A percentile compares a stretch with the other conserved stretches of the same genome.
phyloP scores from a whole-genome alignment of 2,113 vertebrate genomes.

The Rhynchomys soricoides region DNA sequence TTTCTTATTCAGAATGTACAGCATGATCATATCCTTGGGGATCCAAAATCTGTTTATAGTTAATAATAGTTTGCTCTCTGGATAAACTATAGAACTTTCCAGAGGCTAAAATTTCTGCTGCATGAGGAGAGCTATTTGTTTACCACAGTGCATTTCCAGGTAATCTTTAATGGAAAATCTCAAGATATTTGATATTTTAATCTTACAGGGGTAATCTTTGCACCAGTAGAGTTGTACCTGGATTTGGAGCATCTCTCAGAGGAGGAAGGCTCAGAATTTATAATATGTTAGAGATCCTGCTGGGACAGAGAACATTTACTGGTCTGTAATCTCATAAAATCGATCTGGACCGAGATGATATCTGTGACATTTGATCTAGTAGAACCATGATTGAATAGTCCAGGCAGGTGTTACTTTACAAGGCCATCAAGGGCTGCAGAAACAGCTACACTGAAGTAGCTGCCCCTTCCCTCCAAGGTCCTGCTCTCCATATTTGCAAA shows the following conservation, averaged over 20 bases:
- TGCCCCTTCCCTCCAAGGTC: background rate
- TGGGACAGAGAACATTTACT: background rate
- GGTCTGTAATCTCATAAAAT: background rate
- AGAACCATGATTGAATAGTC: background rate
- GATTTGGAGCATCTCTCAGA: background rate
- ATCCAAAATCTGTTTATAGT: background rate
- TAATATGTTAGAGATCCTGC: background rate
- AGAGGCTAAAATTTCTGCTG: background rate
- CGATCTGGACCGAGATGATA: background rate
- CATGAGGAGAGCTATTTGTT: background rate
- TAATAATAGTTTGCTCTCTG: background rate
- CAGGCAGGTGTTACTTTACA: background rate
- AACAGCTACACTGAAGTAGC: fast-evolving
- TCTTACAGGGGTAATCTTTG: constrained; percentile 55
- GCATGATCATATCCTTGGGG: background rate
- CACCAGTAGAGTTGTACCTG: background rate
- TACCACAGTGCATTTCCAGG: background rate
- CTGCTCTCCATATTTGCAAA: background rate
- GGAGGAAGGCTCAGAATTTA: constrained; percentile 4
- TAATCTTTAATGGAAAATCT: background rate
- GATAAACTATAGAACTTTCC: background rate
- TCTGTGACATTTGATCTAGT: background rate
- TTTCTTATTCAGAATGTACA: background rate
- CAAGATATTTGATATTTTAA: constrained; percentile 56
- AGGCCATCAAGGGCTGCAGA: background rate